A percentile compares a stretch with the other conserved stretches of the same genome.
Conservation (phyloP, 2,797 vertebrate species). For the Orestias chungarensis region DNA sequence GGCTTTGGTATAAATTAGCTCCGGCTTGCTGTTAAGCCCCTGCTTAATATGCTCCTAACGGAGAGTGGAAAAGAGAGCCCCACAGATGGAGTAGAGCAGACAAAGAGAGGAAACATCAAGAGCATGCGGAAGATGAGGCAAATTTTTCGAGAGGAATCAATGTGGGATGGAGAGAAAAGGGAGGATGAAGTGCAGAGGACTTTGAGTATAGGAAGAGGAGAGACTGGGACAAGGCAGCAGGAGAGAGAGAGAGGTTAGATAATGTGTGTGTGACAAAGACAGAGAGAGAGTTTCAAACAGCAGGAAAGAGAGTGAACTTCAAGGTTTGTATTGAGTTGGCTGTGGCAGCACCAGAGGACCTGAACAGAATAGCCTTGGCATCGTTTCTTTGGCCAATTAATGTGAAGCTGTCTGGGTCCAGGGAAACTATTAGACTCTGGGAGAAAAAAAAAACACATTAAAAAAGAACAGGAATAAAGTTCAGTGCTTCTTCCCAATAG, state of each 20-base stretch:
- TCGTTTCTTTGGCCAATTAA: conserved; percentile 78
- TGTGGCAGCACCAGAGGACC: conserved; percentile 72
- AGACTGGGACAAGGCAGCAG: conserved; percentile 43
- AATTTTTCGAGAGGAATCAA: conserved; percentile 40
- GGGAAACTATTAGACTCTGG: conserved; percentile 77
- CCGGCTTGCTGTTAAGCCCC: conserved; percentile 49
- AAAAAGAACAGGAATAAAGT: conserved; percentile 76
- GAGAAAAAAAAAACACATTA: conserved; percentile 78
- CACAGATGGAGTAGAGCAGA: conserved; percentile 23
- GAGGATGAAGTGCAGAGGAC: conserved; percentile 18
- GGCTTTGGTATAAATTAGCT: conserved; percentile 59
- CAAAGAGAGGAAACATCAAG: conserved; percentile 40
- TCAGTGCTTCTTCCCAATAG: conserved; percentile 60
- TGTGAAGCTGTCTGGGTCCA: conserved; percentile 78
- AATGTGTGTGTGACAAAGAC: conserved; percentile 30
- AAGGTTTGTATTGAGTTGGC: conserved; percentile 72
- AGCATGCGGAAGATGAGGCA: conserved; percentile 22
- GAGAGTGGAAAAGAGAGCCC: conserved; percentile 31
- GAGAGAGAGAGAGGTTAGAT: conserved; percentile 34
- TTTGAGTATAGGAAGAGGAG: conserved; percentile 16
- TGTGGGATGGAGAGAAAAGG: conserved; percentile 16
- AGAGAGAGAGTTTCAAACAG: conserved; percentile 31
- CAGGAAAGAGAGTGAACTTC: conserved; percentile 60
- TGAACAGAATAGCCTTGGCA: conserved; percentile 73
- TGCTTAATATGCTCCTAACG: conserved; percentile 63